Percentiles rank a stretch among this genome's conserved stretches.
These are phyloP conservation scores for Limanda limanda DNA, from an alignment of 2,113 vertebrate genomes.

Conservation along the genomic window DNA sequence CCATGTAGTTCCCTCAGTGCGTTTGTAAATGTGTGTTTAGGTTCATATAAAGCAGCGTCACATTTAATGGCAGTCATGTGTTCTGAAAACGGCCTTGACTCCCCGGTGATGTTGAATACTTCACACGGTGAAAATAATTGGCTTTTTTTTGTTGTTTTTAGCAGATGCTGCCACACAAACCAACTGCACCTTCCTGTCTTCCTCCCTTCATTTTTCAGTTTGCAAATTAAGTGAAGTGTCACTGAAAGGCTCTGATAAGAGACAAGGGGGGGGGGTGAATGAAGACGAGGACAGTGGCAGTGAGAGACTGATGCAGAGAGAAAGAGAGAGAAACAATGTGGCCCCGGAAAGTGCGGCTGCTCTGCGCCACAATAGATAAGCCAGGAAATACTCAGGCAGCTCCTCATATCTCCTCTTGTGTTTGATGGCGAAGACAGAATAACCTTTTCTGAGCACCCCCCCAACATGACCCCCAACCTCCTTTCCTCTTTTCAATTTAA, in stretches of 20 bases:
- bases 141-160: not conserved
- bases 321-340: conserved; percentile 14
- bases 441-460: too few species aligned
- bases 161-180: not conserved
- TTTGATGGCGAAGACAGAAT: too few species aligned
- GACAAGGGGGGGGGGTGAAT: not conserved
- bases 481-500: not conserved
- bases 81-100: conserved; percentile 2
- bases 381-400: too few species aligned
- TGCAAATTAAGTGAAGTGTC: conserved; percentile 48
- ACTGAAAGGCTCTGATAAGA: conserved; percentile 45
- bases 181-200: not conserved
- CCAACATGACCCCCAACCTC: not conserved
- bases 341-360: conserved; percentile 31
- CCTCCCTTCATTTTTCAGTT: conserved; percentile 12
- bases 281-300: too few species aligned
- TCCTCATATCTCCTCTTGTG: too few species aligned
- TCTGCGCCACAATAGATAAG: conserved; percentile 44
- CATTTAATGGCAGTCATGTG: not conserved
- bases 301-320: not conserved
- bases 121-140: conserved; percentile 17
- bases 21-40: not conserved
- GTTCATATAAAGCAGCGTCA: not conserved
- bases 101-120: conserved; percentile 1
- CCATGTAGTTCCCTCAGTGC: not conserved